Percentiles rank a stretch among this genome's conserved stretches.
phyloP scores from a whole-genome alignment of 35 echinoderm and acorn worm species.

The Lytechinus pictus region DNA sequence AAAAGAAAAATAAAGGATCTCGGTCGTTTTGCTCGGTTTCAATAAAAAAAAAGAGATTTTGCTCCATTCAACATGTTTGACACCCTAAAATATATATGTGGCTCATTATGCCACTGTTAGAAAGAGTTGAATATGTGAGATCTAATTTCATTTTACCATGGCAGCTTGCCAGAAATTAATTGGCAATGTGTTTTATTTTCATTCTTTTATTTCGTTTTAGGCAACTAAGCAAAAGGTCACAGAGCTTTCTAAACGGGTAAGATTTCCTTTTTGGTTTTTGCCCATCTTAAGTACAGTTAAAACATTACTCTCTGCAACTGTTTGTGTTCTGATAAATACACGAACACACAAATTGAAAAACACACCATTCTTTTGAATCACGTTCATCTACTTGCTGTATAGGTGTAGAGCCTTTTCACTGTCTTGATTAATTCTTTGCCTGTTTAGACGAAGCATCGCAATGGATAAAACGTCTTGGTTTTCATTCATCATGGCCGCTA shows the following conservation, averaged over 20 bases:
- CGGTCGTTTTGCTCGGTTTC: too few species aligned
- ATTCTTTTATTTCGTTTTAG: constrained; percentile 39
- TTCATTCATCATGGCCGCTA: constrained; percentile 47
- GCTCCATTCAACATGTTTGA: too few species aligned
- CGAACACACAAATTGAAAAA: background rate
- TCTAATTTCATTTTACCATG: too few species aligned
- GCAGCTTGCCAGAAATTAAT: too few species aligned
- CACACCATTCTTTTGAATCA: background rate
- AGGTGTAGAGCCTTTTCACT: background rate
- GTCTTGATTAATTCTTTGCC: constrained; percentile 43
- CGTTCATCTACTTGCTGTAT: background rate
- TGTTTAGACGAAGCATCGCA: constrained; percentile 48
- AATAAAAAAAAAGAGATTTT: too few species aligned
- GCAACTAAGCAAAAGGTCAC: constrained; percentile 65
- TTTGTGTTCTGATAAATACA: background rate
- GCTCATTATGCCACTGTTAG: too few species aligned
- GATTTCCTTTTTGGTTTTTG: background rate
- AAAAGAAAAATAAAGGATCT: too few species aligned
- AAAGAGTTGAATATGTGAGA: too few species aligned
- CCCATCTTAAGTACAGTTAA: constrained; percentile 23
- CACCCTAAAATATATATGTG: too few species aligned
- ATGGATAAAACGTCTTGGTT: constrained; percentile 50
- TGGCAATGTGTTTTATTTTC: background rate
- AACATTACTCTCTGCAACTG: background rate
- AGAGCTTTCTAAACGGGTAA: constrained; percentile 73